A percentile compares a stretch with the other conserved stretches of the same genome.
phyloP scores from a whole-genome alignment of 2,797 vertebrate species.

The Crocidura indochinensis region DNA sequence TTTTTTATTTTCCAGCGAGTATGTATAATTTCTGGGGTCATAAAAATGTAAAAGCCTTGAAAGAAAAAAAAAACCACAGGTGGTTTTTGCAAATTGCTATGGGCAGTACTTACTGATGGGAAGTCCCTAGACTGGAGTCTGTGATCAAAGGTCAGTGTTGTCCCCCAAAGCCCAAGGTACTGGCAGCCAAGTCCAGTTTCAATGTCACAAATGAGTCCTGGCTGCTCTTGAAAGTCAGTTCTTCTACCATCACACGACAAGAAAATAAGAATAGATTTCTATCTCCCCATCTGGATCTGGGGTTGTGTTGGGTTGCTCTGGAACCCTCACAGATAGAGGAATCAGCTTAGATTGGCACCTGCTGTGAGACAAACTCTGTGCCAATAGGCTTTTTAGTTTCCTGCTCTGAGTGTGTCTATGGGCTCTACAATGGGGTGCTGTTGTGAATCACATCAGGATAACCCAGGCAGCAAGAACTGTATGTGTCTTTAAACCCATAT shows the following conservation, averaged over 20 bases:
- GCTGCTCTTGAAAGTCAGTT: not conserved
- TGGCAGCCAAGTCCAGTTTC: not conserved
- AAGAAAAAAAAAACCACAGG: not conserved
- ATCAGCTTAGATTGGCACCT: too few relatives aligned
- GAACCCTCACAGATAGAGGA: not conserved
- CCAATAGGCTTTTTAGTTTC: too few relatives aligned
- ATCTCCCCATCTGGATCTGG: not conserved
- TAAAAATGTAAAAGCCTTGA: slow-evolving; percentile 17
- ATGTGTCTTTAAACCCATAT: too few relatives aligned
- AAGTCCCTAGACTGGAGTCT: not conserved
- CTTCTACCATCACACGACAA: not conserved
- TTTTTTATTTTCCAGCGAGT: not conserved
- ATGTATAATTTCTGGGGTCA: not conserved
- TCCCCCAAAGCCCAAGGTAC: not conserved
- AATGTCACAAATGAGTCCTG: not conserved
- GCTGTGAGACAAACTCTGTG: too few relatives aligned
- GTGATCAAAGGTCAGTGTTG: not conserved
- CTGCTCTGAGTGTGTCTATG: too few relatives aligned
- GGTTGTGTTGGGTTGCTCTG: not conserved
- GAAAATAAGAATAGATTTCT: not conserved
- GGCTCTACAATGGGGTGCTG: too few relatives aligned
- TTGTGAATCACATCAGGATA: too few relatives aligned
- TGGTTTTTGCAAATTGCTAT: not conserved
- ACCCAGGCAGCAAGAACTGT: too few relatives aligned
- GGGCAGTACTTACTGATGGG: too few relatives aligned